A percentile compares a stretch with the other conserved stretches of the same genome.
Conservation (phyloP, 2,797 vertebrate species). For the Cygnus olor region DNA sequence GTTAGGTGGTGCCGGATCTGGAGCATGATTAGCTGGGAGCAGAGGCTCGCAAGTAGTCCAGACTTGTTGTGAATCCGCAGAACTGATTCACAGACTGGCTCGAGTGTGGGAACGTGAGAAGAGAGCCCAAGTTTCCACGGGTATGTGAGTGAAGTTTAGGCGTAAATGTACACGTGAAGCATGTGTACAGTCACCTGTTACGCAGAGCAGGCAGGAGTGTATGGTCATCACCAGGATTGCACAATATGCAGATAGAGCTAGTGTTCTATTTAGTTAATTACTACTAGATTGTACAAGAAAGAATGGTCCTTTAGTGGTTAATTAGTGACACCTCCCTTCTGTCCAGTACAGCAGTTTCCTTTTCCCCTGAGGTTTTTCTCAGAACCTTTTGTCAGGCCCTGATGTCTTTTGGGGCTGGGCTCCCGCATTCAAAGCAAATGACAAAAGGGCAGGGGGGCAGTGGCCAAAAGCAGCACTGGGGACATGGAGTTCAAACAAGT, state of each 20-base stretch:
- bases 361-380: rapidly evolving
- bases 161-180: not conserved
- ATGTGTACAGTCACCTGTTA: rapidly evolving
- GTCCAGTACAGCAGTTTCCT: not conserved
- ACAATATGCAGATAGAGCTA: rapidly evolving
- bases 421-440: rapidly evolving
- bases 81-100: not conserved
- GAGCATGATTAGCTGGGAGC: not conserved
- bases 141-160: rapidly evolving
- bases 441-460: not conserved
- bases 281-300: not conserved
- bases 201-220: not conserved
- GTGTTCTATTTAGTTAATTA: rapidly evolving
- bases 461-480: not conserved
- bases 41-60: not conserved
- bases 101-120: rapidly evolving
- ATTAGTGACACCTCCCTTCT: not conserved
- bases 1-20: not conserved
- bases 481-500: too few species aligned
- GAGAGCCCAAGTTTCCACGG: not conserved
- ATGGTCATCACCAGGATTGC: rapidly evolving
- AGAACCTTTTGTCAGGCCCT: rapidly evolving
- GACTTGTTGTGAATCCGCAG: rapidly evolving
- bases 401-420: not conserved
- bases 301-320: too few species aligned